phyloP scores from a whole-genome alignment of 2,888 invertebrate species.

The Xanthorhoe designata region DNA sequence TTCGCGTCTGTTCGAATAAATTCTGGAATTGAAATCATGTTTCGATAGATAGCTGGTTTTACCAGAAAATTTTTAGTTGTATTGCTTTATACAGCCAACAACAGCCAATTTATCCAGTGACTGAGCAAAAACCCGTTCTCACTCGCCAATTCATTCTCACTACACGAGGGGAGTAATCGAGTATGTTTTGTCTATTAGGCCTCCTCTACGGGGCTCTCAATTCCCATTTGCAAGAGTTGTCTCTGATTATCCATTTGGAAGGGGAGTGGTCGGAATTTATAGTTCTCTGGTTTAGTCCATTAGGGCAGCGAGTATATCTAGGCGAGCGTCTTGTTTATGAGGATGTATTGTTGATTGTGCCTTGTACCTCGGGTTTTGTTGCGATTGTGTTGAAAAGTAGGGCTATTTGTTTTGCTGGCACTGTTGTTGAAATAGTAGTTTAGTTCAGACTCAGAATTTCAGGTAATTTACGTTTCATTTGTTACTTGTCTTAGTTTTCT shows the following conservation, averaged over 20 bases:
- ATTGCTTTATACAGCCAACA: too few species aligned
- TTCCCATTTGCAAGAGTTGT: slow-evolving; percentile 75
- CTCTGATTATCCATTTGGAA: slow-evolving; percentile 78
- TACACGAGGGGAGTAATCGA: slow-evolving; percentile 55
- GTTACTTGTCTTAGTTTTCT: not conserved
- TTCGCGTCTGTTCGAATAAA: not conserved
- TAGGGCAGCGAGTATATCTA: slow-evolving; percentile 59
- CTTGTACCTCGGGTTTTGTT: slow-evolving; percentile 23
- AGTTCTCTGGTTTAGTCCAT: slow-evolving; percentile 75
- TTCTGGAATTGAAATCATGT: not conserved
- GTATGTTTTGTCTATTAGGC: slow-evolving; percentile 79
- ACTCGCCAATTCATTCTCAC: slow-evolving; percentile 37
- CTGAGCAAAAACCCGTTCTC: not conserved
- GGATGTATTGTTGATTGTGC: slow-evolving; percentile 39
- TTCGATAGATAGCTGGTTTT: not conserved
- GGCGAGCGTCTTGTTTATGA: slow-evolving; percentile 50
- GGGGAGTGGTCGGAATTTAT: slow-evolving; percentile 73
- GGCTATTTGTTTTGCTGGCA: slow-evolving; percentile 23
- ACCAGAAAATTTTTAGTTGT: too few species aligned
- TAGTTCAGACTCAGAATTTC: not conserved
- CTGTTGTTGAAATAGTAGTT: slow-evolving; percentile 21
- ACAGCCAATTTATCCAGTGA: not conserved
- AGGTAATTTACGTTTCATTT: not conserved
- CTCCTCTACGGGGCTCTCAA: slow-evolving; percentile 68
- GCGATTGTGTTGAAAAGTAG: slow-evolving; percentile 26